phyloP scores from a whole-genome alignment of 2,888 invertebrate genomes.

The Sycophila texana region DNA sequence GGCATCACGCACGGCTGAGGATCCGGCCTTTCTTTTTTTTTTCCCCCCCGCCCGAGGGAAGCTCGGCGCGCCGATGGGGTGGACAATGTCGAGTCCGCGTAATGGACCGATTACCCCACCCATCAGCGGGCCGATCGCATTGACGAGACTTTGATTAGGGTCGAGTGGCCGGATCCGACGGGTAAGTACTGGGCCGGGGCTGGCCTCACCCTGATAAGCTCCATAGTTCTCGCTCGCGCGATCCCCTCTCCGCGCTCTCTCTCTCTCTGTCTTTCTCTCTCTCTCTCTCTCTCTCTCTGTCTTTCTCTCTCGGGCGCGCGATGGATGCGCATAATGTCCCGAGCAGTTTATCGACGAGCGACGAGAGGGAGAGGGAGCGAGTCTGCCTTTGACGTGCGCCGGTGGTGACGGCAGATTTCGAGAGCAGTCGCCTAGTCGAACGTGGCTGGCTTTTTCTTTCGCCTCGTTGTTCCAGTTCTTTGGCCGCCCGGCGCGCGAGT shows the following conservation, averaged over 20 bases:
- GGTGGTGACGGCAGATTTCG: constrained; percentile 6
- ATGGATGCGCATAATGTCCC: constrained; percentile 36
- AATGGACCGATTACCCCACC: constrained; percentile 75
- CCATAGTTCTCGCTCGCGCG: constrained; percentile 35
- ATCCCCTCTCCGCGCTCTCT: constrained; percentile 12
- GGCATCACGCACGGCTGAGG: constrained; percentile 25
- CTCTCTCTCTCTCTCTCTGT: background rate
- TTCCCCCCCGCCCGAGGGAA: constrained; percentile 30
- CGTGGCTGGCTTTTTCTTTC: background rate
- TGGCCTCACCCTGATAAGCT: constrained; percentile 42
- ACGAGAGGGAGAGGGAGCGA: constrained; percentile 2
- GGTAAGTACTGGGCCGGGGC: constrained; percentile 64
- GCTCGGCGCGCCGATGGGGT: constrained; percentile 62
- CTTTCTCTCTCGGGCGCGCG: background rate
- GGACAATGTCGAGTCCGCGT: constrained; percentile 72
- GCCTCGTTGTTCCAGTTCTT: constrained; percentile 5
- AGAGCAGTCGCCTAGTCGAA: constrained; percentile 37
- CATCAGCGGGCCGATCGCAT: constrained; percentile 66
- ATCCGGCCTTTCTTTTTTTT: constrained; percentile 11
- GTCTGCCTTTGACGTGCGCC: constrained; percentile 21
- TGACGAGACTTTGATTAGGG: constrained; percentile 76
- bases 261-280: constrained; percentile 5
- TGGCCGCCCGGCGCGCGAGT: background rate
- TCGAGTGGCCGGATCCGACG: constrained; percentile 75
- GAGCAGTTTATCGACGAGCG: constrained; percentile 44